Base-by-base conservation (phyloP, 2,888 invertebrate genomes). In the Megamerina dolium region DNA sequence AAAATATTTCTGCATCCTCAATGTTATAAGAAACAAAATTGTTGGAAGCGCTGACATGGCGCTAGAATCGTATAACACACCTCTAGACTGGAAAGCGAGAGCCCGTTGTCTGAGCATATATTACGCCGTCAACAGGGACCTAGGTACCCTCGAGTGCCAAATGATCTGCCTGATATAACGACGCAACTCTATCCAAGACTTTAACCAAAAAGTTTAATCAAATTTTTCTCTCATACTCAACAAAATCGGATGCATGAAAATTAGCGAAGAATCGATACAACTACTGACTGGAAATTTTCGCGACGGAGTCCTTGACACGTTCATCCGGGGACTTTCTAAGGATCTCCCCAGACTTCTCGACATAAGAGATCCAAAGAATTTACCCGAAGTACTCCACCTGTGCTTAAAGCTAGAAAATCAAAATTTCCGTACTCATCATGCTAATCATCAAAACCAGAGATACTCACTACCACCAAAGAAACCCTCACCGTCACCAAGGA, bases 111-210 rank as follows among this genome's bases (percentile, higher is more conserved):
- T 49, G 2, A 43, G 40, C 2, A 32, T 41, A 16, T 48, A 54
- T 17, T 52, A 51, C 19, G 49, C 46, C 6, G 52, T 51, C 27
- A 47, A 50, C 20, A 21, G 50, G 10, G 54, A 51, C 19, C 6
- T 55, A 3, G 30, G 36, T 8, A 55, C 52, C 2, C 32, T 54
- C 0, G 55, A 52, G 32, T 52, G 51, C 27, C 29, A 51, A 30
- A 37, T 48, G 43, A 42, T 35, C 2, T 36, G 33, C 8, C 16
- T 47, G 12, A 23, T 39, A 2, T 45, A 51, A 33, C 37, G 46
- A 9, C 42, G 16, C 2, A 2, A 14, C 5, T 41, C 51, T 4
- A 36, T 55, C 2, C 43, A 34, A 9, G 46, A 56, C 14, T 55
- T 49, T 20, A 52, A 53, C 17, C 43, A 51, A 23, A 14, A 21